phyloP scores from a whole-genome alignment of 1,140 invertebrate genomes.

The Cylas formicarius region DNA sequence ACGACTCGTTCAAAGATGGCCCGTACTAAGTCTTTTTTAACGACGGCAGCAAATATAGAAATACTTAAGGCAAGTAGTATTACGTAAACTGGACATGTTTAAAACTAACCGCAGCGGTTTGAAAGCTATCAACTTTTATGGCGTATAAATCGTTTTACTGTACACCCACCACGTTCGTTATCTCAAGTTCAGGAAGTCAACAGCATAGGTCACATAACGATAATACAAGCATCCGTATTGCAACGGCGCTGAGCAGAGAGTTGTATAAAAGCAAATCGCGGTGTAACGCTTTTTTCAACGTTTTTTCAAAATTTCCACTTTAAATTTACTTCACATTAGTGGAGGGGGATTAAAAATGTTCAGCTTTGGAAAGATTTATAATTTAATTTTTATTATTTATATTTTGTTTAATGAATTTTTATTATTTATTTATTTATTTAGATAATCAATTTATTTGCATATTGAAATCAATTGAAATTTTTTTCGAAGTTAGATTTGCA shows the following conservation, averaged over 20 bases:
- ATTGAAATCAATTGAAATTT: too few species aligned
- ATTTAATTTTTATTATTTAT: neutral
- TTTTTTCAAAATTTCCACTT: too few species aligned
- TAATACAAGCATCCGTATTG: slow-evolving; percentile 4
- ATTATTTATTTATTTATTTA: too few species aligned
- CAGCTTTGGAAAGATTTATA: too few species aligned
- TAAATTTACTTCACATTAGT: too few species aligned
- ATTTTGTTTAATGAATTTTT: slow-evolving; percentile 4
- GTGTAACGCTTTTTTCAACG: neutral
- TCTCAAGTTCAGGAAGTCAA: slow-evolving; percentile 4
- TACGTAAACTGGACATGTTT: too few species aligned
- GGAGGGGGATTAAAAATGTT: too few species aligned
- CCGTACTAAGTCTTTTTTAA: neutral
- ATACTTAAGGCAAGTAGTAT: neutral
- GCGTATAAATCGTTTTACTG: too few species aligned
- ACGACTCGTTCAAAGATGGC: neutral
- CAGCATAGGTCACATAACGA: slow-evolving; percentile 1
- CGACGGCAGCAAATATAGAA: neutral
- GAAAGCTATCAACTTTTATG: too few species aligned
- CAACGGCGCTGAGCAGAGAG: neutral
- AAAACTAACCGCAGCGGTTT: too few species aligned
- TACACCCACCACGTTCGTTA: slow-evolving; percentile 4
- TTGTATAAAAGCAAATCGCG: neutral
- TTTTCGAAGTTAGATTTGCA: too few species aligned
- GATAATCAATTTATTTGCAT: too few species aligned